Conservation (phyloP, 2,113 vertebrate genomes). For the Dasyornis broadbenti region DNA sequence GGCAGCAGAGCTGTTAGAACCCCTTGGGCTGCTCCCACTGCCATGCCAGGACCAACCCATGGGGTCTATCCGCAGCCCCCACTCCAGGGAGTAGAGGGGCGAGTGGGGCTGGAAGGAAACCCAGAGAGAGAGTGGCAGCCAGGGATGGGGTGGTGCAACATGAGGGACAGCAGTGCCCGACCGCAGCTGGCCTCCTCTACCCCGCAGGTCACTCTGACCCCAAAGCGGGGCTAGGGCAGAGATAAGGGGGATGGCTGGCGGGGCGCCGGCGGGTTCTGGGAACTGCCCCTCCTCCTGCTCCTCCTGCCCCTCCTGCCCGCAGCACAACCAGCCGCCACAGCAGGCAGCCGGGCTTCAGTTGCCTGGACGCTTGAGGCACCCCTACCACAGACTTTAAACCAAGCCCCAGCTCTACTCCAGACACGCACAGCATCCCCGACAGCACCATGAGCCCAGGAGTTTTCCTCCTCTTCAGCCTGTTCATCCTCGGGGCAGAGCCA, state of each 20-base stretch:
- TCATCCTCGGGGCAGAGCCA: background rate
- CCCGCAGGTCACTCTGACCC: background rate
- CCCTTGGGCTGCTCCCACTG: background rate
- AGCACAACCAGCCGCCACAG: background rate
- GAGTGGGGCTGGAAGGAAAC: background rate
- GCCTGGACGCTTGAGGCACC: background rate
- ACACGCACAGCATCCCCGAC: rapidly evolving
- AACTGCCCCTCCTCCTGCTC: slow-evolving; percentile 45
- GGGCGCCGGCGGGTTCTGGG: background rate
- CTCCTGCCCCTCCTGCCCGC: background rate
- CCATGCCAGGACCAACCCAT: rapidly evolving
- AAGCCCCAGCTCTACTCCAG: background rate
- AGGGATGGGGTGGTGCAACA: rapidly evolving
- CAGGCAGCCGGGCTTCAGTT: background rate
- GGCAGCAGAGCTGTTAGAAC: background rate
- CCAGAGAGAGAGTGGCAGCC: background rate
- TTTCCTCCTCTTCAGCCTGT: background rate
- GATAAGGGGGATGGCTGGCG: background rate
- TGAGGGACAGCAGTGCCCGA: background rate
- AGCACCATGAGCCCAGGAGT: background rate
- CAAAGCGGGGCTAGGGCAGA: rapidly evolving
- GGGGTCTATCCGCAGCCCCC: background rate
- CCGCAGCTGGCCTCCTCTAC: background rate
- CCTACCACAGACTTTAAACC: background rate
- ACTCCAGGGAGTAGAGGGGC: background rate